These are phyloP conservation scores for Drosophila tani DNA, from an alignment of 1,140 invertebrate species.

Conservation along the genomic window DNA sequence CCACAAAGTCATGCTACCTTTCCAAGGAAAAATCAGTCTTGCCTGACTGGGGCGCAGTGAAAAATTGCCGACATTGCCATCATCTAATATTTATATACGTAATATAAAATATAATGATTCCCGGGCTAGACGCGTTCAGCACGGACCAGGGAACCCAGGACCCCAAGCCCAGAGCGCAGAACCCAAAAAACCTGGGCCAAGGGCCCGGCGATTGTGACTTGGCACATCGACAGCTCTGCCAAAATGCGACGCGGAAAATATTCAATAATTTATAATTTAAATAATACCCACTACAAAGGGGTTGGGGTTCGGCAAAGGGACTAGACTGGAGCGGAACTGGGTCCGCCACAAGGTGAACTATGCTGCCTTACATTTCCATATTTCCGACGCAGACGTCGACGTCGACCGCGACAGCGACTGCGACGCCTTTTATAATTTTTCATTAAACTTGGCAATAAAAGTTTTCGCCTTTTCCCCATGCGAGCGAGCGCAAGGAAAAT, in stretches of 20 bases:
- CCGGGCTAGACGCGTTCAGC: slow-evolving; percentile 33
- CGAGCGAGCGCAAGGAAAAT: slow-evolving; percentile 58
- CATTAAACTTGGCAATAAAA: slow-evolving; percentile 83
- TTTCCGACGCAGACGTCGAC: slow-evolving; percentile 25
- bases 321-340: slow-evolving; percentile 15
- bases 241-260: slow-evolving; percentile 72
- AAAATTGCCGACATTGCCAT: slow-evolving; percentile 58
- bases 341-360: slow-evolving; percentile 69
- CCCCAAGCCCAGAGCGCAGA: background rate
- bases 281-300: slow-evolving; percentile 75
- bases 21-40: background rate
- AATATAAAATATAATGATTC: slow-evolving; percentile 68
- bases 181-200: slow-evolving; percentile 29
- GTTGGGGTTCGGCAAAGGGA: slow-evolving; percentile 1
- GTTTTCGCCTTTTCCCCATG: slow-evolving; percentile 74
- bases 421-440: slow-evolving; percentile 81
- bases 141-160: background rate
- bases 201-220: slow-evolving; percentile 34
- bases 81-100: slow-evolving; percentile 69
- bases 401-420: slow-evolving; percentile 38
- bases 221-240: slow-evolving; percentile 32
- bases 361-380: slow-evolving; percentile 69
- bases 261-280: slow-evolving; percentile 84
- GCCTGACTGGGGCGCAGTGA: slow-evolving; percentile 46
- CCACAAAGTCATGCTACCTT: slow-evolving; percentile 12